Evolutionary conservation across 2,888 invertebrate genomes (phyloP).

Genomic region (Amiota minor): DNA sequence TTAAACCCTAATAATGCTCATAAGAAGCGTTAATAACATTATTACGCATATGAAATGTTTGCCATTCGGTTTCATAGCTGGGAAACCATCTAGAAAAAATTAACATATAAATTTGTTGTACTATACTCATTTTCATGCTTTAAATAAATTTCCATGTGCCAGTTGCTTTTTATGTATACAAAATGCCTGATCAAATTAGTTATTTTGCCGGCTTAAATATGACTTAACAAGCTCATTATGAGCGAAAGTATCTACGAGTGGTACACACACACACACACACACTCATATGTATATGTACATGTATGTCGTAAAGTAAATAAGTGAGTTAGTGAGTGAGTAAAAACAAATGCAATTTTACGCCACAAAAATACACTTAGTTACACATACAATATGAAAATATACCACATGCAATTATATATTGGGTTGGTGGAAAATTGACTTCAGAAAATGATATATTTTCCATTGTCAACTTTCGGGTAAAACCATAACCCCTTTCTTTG

Average conservation of each 20-base stretch:
- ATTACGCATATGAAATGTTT: slow-evolving; percentile 18
- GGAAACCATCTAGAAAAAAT: not conserved
- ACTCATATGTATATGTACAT: not conserved
- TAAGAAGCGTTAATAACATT: not conserved
- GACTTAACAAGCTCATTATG: slow-evolving; percentile 66
- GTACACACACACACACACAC: not conserved
- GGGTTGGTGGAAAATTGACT: no score
- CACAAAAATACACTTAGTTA: slow-evolving; percentile 2
- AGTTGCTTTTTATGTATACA: slow-evolving; percentile 46
- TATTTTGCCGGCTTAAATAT: slow-evolving; percentile 65
- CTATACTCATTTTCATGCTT: slow-evolving; percentile 7
- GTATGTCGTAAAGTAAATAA: not conserved
- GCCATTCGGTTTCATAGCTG: not conserved
- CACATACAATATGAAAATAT: no score
- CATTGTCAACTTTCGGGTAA: no score
- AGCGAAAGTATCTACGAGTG: slow-evolving; percentile 17
- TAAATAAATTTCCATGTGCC: slow-evolving; percentile 34
- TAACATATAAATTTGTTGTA: slow-evolving; percentile 17
- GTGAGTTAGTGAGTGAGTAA: slow-evolving; percentile 18
- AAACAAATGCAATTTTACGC: slow-evolving; percentile 54
- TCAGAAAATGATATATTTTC: no score
- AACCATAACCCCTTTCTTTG: no score
- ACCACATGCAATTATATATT: no score
- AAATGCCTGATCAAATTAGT: slow-evolving; percentile 54
- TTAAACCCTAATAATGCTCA: no score